A percentile compares a stretch with the other conserved stretches of the same genome.
These are phyloP conservation scores for Silvanus unidentatus DNA, from an alignment of 2,888 invertebrate species.

Conservation along the genomic window DNA sequence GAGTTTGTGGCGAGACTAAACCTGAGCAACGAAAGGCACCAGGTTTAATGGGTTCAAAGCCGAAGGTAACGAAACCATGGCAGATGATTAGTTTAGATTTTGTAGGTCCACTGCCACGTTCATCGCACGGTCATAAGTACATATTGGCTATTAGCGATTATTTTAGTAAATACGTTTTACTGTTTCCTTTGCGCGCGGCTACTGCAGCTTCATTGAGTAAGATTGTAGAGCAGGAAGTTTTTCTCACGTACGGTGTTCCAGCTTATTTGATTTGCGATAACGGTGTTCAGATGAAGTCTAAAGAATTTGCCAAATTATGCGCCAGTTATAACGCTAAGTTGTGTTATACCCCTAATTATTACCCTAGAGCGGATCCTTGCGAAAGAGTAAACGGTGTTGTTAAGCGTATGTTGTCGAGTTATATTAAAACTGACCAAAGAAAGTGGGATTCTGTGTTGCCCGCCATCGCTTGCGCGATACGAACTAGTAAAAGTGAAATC, in stretches of 20 bases:
- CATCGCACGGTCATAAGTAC: slow-evolving; percentile 12
- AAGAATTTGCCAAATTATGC: slow-evolving; percentile 6
- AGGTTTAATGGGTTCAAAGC: slow-evolving; percentile 9
- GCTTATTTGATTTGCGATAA: slow-evolving; percentile 24
- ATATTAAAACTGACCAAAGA: background rate
- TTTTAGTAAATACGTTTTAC: slow-evolving; percentile 20
- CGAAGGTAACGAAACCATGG: slow-evolving; percentile 10
- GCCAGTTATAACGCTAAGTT: slow-evolving; percentile 2
- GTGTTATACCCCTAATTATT: background rate
- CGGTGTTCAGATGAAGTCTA: slow-evolving; percentile 21
- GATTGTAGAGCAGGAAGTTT: slow-evolving; percentile 21
- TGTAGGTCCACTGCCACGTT: slow-evolving; percentile 16
- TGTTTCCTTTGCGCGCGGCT: slow-evolving; percentile 21
- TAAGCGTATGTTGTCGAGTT: background rate
- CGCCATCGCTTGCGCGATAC: background rate
- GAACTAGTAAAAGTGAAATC: background rate
- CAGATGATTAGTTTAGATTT: slow-evolving; percentile 17
- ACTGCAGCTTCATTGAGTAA: slow-evolving; percentile 13
- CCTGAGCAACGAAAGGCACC: slow-evolving; percentile 8
- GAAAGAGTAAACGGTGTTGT: too few species aligned
- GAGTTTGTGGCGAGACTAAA: slow-evolving; percentile 12
- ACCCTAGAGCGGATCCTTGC: background rate
- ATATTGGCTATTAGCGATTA: slow-evolving; percentile 20
- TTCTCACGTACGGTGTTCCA: slow-evolving; percentile 26
- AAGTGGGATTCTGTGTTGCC: background rate